Conservation (phyloP, 92 coral and sea anemone species). For the Zoanthus sociatus region DNA sequence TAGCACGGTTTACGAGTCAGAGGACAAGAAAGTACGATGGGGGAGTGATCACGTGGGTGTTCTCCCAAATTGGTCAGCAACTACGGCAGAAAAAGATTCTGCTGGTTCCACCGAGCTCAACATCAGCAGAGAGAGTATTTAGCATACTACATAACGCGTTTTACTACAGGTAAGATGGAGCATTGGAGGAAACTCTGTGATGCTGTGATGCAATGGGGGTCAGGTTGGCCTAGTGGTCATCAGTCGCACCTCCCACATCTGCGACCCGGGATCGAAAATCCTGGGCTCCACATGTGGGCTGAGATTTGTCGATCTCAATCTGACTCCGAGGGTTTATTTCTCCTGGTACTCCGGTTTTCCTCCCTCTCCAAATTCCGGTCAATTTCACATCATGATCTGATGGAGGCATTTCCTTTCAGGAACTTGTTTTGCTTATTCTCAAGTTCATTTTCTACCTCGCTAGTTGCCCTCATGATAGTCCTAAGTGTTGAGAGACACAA, state of each 20-base stretch:
- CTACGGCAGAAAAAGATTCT: slow-evolving; percentile 10
- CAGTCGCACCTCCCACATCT: too few species aligned
- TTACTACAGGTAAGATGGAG: slow-evolving; percentile 12
- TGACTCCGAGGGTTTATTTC: too few species aligned
- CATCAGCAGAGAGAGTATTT: slow-evolving; percentile 41
- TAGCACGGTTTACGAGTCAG: background rate
- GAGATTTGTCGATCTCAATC: too few species aligned
- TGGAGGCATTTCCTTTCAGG: background rate
- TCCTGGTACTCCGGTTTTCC: too few species aligned
- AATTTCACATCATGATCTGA: background rate
- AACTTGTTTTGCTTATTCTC: too few species aligned
- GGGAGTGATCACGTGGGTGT: slow-evolving; percentile 18
- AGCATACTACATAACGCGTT: slow-evolving; percentile 16
- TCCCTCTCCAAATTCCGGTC: too few species aligned
- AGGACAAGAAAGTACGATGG: slow-evolving; percentile 26
- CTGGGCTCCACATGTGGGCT: too few species aligned
- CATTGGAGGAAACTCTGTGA: slow-evolving; percentile 31
- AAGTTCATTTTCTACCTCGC: too few species aligned
- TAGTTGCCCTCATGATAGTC: too few species aligned
- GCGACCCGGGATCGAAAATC: too few species aligned
- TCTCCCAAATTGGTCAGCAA: slow-evolving; percentile 43
- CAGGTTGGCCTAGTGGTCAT: too few species aligned
- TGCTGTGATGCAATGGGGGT: slow-evolving; percentile 21
- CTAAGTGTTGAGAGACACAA: too few species aligned
- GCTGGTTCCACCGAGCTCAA: slow-evolving; percentile 39